phyloP scores from a whole-genome alignment of 2,113 vertebrate species.

The Oenanthe melanoleuca region DNA sequence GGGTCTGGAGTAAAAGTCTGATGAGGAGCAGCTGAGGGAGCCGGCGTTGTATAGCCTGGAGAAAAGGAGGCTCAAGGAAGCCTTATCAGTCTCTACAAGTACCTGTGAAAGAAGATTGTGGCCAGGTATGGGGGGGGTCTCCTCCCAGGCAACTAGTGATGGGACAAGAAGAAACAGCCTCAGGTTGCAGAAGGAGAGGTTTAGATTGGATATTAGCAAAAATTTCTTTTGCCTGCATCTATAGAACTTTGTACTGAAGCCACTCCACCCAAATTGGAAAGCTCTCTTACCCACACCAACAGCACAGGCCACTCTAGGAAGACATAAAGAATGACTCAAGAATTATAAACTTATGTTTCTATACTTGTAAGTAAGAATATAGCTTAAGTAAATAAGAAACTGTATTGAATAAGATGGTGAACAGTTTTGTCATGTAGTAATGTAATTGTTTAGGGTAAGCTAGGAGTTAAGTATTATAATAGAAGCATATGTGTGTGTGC shows the following conservation, averaged over 20 bases:
- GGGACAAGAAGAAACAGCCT: neutral
- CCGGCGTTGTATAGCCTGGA: neutral
- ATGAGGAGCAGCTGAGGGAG: neutral
- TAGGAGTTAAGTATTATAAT: too few relatives aligned
- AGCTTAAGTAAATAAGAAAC: too few relatives aligned
- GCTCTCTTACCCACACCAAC: fast-evolving
- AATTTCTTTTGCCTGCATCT: neutral
- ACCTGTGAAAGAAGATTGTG: neutral
- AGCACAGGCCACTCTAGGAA: neutral
- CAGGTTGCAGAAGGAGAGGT: neutral
- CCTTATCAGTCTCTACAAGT: neutral
- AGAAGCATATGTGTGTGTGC: too few relatives aligned
- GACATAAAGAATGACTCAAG: neutral
- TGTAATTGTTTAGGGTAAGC: too few relatives aligned
- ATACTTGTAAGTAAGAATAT: too few relatives aligned
- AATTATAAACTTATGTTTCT: too few relatives aligned
- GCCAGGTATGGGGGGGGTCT: neutral
- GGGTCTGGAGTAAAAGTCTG: neutral
- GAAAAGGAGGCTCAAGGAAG: neutral
- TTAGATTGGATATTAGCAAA: neutral
- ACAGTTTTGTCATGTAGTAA: too few relatives aligned
- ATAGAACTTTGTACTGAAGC: neutral
- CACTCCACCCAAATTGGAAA: neutral
- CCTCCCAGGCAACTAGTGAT: neutral
- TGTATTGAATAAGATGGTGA: too few relatives aligned